phyloP scores from a whole-genome alignment of 2,113 vertebrate species.

The Paralichthys olivaceus region DNA sequence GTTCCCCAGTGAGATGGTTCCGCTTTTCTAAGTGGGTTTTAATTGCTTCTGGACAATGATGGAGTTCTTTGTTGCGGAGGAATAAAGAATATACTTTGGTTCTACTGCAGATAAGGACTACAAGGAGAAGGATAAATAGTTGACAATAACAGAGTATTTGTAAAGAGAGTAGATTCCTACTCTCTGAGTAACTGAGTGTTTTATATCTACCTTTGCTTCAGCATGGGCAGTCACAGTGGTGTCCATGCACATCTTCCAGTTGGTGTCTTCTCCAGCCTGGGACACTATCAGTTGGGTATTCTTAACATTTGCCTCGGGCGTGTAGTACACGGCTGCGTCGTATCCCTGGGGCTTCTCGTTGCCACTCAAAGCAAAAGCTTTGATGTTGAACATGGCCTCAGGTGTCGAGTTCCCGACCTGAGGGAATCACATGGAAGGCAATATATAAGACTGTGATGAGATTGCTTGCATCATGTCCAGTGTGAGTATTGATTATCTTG shows the following conservation, averaged over 20 bases:
- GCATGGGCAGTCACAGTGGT: conserved; percentile 22
- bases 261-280: conserved; percentile 71
- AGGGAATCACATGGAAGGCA: conserved; percentile 19
- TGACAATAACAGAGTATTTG: neutral
- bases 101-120: neutral
- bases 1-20: neutral
- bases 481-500: neutral
- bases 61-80: neutral
- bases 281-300: conserved; percentile 76
- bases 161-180: neutral
- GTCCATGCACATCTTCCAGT: conserved; percentile 83
- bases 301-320: conserved; percentile 26
- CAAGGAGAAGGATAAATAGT: neutral
- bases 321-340: conserved; percentile 68
- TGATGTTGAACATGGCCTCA: conserved; percentile 63
- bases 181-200: neutral
- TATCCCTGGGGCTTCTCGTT: conserved; percentile 74
- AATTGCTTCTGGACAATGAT: neutral
- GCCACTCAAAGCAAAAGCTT: conserved; percentile 65
- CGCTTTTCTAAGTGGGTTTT: neutral
- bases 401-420: conserved; percentile 54
- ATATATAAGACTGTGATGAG: neutral
- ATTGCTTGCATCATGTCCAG: neutral
- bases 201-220: conserved; percentile 64
- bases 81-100: neutral